Evolutionary conservation across 2,888 invertebrate genomes (phyloP).

Genomic region (Drosophila stalkeri): DNA sequence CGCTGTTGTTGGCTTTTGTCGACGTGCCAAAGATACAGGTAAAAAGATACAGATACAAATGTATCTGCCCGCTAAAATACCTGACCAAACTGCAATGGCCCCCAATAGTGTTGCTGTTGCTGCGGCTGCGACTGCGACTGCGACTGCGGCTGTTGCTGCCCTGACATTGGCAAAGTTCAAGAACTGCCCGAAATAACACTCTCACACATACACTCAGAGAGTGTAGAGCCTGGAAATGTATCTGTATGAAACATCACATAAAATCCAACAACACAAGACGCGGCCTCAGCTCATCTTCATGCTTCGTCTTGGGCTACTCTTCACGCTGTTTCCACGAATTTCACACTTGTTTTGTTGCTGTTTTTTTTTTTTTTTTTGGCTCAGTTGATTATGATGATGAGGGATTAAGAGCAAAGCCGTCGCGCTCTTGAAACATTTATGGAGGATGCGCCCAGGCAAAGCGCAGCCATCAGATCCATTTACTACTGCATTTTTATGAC

Average conservation of each 20-base stretch:
- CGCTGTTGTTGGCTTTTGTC: constrained; percentile 48
- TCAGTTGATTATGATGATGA: constrained; percentile 70
- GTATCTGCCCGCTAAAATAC: constrained; percentile 65
- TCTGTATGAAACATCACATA: constrained; percentile 28
- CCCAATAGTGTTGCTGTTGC: constrained; percentile 43
- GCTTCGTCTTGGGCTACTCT: constrained; percentile 39
- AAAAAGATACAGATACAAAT: constrained; percentile 76
- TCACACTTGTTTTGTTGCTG: constrained; percentile 58
- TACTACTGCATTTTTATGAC: constrained; percentile 61
- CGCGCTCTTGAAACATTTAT: constrained; percentile 50
- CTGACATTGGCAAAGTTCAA: constrained; percentile 75
- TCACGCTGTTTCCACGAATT: constrained; percentile 74
- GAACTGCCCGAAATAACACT: constrained; percentile 56
- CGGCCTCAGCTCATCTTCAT: constrained; percentile 14
- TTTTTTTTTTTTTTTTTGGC: constrained; percentile 41
- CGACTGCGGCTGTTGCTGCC: constrained; percentile 8
- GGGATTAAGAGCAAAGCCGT: constrained; percentile 67
- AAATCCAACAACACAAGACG: constrained; percentile 33
- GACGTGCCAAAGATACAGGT: constrained; percentile 80
- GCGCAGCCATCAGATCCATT: constrained; percentile 58
- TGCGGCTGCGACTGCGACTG: constrained; percentile 4
- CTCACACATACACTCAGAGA: constrained; percentile 6
- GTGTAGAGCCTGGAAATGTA: constrained; percentile 24
- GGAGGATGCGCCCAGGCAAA: constrained; percentile 28
- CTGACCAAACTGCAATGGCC: constrained; percentile 69